Percentiles rank a stretch among this genome's conserved stretches.
phyloP scores from a whole-genome alignment of 2,113 vertebrate genomes.

The Alexandromys fortis region DNA sequence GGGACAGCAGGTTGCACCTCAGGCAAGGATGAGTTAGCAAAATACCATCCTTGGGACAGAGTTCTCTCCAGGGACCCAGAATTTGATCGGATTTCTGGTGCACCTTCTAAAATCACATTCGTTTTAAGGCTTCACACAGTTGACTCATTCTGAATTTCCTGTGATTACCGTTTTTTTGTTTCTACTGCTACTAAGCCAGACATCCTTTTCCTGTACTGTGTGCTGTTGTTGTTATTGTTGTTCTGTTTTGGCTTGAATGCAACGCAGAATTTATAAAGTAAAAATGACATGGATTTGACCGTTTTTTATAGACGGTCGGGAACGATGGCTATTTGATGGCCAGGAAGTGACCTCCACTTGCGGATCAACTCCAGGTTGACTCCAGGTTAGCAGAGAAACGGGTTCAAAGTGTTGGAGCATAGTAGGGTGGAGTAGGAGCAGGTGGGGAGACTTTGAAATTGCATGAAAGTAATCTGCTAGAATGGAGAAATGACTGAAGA shows the following conservation, averaged over 20 bases:
- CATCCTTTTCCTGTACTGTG: not conserved
- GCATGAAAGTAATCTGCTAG: not conserved
- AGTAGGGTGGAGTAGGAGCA: rapidly evolving
- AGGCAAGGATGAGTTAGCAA: not conserved
- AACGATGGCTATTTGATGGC: not conserved
- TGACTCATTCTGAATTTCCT: not conserved
- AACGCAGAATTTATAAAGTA: not conserved
- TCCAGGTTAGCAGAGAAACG: not conserved
- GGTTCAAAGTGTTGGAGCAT: not conserved
- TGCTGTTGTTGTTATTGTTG: not conserved
- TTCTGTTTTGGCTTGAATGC: not conserved
- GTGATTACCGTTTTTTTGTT: not conserved
- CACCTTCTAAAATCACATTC: not conserved
- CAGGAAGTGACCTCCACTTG: not conserved
- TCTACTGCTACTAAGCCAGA: not conserved
- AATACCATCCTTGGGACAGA: not conserved
- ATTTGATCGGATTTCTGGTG: not conserved
- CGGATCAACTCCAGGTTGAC: not conserved
- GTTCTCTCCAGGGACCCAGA: not conserved
- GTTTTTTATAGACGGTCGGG: not conserved
- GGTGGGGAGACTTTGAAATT: not conserved
- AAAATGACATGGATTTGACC: not conserved
- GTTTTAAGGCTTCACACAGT: not conserved
- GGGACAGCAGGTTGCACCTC: not conserved
- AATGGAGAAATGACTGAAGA: not conserved